Evolutionary conservation across 2,113 vertebrate genomes (phyloP).

Genomic region (Agapornis roseicollis): DNA sequence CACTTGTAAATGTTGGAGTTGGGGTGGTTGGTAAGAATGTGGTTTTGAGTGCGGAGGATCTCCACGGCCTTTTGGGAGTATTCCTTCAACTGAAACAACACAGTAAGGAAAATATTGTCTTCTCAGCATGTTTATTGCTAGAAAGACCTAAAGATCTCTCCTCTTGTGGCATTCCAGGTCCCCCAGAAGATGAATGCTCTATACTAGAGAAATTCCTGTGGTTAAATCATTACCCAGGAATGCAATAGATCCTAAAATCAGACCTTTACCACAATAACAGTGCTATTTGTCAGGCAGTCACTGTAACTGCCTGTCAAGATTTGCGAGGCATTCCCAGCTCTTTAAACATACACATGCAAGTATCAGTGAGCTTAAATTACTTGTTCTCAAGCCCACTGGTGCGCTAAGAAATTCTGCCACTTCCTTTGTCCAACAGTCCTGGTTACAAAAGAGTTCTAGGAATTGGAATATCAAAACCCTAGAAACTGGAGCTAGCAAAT

Average conservation of each 20-base stretch:
- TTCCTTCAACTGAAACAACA: slow-evolving; percentile 86
- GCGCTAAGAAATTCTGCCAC: not conserved
- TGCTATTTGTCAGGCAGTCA: not conserved
- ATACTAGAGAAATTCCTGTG: not conserved
- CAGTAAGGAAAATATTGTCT: not conserved
- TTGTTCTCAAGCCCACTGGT: not conserved
- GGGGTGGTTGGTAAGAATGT: slow-evolving; percentile 97
- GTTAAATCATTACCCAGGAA: not conserved
- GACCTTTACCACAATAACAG: not conserved
- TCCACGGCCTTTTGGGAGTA: slow-evolving; percentile 98
- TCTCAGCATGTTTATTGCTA: not conserved
- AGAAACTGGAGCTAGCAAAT: not conserved
- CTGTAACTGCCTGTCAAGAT: not conserved
- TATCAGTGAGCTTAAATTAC: not conserved
- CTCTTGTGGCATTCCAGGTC: not conserved
- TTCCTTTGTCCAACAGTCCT: not conserved
- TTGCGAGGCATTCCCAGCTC: not conserved
- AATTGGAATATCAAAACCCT: not conserved
- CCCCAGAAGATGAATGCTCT: not conserved
- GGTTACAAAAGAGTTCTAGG: not conserved
- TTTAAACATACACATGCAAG: not conserved
- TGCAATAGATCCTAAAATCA: not conserved
- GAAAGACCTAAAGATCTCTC: not conserved
- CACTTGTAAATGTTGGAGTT: slow-evolving; percentile 99
- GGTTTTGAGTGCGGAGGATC: slow-evolving; percentile 94